Evolutionary conservation across 2,113 vertebrate genomes (phyloP), one percentile per base, ranked within the genome.

Genomic region (Grammomys dolichurus): DNA sequence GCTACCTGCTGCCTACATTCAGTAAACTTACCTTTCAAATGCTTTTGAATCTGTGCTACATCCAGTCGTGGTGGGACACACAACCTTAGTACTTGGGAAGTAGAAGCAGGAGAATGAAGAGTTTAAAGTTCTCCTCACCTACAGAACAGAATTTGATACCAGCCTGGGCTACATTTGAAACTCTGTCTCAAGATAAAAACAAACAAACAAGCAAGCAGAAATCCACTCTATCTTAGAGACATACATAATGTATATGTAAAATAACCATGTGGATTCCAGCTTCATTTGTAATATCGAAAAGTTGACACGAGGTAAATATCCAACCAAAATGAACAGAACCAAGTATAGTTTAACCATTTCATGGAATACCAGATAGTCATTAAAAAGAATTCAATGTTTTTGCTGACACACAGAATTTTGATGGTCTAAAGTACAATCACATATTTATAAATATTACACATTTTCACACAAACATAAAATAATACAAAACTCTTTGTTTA

Each of bases 271-370:
- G 7, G 14, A 89, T 85, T 75, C n/a, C 13, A 65, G 28, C 3
- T 89, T 67, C 46, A 75, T 73, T 80, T 93, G 33, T 63, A 65
- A 84, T 72, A 65, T 12, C 82, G 70, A 80, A 84, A 90, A 43
- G 33, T 90, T 95, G 28, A 95, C 93, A 7, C 31, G 65, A 93
- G 54, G 14, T 63, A 94, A 90, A 82, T 72, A 87, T 36, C 1
- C 12, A 94, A 84, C 51, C 93, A 86, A 89, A 91, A 70, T 77
- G 33, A 54, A 11, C 31, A 94, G 87, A 95, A 78, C 70, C 36
- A 92, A 88, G 56, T 56, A 63, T 56, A 93, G 13, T 69, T 10
- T 9, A 89, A 54, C 5, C 46, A 77, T 93, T 48, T 63, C 19
- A 43, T 85, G 4, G 11, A 46, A 87, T 54, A 91, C 7, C 22